A percentile compares a stretch with the other conserved stretches of the same genome.
These are phyloP conservation scores for Platyrinchus mystaceus DNA, from an alignment of 2,797 vertebrate species.

Conservation along the genomic window DNA sequence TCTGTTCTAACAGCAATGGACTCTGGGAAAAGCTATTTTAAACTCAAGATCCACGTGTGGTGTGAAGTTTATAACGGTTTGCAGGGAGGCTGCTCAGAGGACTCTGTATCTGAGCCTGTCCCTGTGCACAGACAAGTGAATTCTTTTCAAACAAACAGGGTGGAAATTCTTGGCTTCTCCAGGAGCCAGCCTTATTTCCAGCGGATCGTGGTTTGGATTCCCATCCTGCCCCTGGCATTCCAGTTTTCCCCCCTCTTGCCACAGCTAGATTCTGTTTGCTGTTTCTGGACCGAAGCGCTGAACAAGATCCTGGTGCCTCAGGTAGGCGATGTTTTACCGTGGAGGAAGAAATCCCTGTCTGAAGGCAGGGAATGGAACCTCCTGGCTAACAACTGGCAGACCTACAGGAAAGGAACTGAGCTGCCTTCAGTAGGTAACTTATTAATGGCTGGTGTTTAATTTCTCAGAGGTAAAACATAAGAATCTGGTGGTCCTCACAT, in stretches of 20 bases:
- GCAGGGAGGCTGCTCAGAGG: background rate
- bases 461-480: slow-evolving; percentile 49
- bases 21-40: background rate
- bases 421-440: slow-evolving; percentile 15
- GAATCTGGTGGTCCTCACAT: slow-evolving; percentile 53
- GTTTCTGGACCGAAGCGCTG: slow-evolving; percentile 74
- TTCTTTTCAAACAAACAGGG: slow-evolving; percentile 67
- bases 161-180: slow-evolving; percentile 77
- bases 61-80: background rate
- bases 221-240: slow-evolving; percentile 68
- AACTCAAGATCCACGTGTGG: background rate
- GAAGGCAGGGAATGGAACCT: slow-evolving; percentile 59
- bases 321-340: slow-evolving; percentile 73
- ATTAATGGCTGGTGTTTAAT: slow-evolving; percentile 43
- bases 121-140: slow-evolving; percentile 40
- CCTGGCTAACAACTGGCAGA: slow-evolving; percentile 29
- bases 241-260: slow-evolving; percentile 69
- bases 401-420: slow-evolving; percentile 46
- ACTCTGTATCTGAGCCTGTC: background rate
- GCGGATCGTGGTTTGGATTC: slow-evolving; percentile 74
- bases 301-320: slow-evolving; percentile 77
- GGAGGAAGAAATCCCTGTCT: slow-evolving; percentile 71
- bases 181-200: slow-evolving; percentile 66
- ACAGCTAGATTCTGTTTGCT: slow-evolving; percentile 79
- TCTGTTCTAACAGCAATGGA: background rate